Base-by-base conservation (phyloP, 2,113 vertebrate genomes). In the Corythornis madagascariensis region DNA sequence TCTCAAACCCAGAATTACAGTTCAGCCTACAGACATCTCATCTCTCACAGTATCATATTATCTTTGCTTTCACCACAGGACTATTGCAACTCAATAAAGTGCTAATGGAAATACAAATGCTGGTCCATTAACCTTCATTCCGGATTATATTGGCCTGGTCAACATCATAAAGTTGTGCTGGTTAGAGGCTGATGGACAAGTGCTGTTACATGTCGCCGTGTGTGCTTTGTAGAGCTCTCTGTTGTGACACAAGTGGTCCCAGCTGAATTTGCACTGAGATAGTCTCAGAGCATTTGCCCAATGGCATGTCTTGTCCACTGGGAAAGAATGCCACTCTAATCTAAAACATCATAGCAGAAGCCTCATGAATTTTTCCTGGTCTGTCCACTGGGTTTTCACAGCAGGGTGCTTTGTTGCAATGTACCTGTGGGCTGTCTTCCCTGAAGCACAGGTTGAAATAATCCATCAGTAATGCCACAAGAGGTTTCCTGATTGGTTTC, bases 71-170 rank as follows among this genome's bases (percentile, higher is more conserved):
- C 67, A 77, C 47, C 0, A 0, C 0, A 0, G 33, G 17, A 66
- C 70, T 24, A 24, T 28, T 85, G 69, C 60, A 95, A 85, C 43
- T 94, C 86, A 89, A 9, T 85, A 42, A 92, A 83, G 67, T 55
- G 47, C 69, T 91, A 88, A 91, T 60, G 75, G 75, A 86, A 59
- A 55, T 47, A 13, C 35, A 83, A 85, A 66, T 80, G 64, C 40
- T 90, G 59, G 60, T 95, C 72, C 85, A 63, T 83, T 85, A 76
- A 31, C 38, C 42, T 79, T 73, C 64, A 29, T 63, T 94, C 24
- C 40, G 83, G 48, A 40, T 71, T 57, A 71, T 10, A 67, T 38
- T 79, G 64, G 16, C 29, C 61, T 57, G 38, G 35, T 57, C 35
- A 63, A 35, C 42, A 40, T 31, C 48, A 78, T 10, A 47, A 83